Percentiles rank a stretch among this genome's conserved stretches.
Conservation (phyloP, 2,113 vertebrate genomes). For the Tragelaphus imberbis region DNA sequence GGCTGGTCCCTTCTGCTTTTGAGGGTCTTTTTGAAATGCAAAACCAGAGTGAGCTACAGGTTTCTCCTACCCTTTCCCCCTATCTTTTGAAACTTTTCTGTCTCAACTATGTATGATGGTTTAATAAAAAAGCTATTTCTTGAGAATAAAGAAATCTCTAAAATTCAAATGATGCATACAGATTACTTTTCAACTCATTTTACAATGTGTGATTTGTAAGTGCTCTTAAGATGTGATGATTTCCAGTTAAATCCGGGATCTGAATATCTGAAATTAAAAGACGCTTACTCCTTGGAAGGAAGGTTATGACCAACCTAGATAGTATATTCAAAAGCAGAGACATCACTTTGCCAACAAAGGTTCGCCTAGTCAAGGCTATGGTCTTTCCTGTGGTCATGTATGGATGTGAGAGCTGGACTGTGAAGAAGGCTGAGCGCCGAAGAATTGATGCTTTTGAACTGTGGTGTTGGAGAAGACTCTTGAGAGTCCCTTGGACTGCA, state of each 20-base stretch:
- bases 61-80: neutral
- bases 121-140: slow-evolving; percentile 18
- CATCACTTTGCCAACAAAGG: no score
- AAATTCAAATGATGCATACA: neutral
- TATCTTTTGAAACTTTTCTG: neutral
- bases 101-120: neutral
- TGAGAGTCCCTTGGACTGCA: no score
- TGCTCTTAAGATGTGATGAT: neutral
- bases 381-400: no score
- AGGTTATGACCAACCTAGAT: no score
- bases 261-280: no score
- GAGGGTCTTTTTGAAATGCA: neutral
- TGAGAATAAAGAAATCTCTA: neutral
- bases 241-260: neutral
- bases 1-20: neutral
- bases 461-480: no score
- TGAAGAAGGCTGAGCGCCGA: no score
- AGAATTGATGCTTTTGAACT: no score
- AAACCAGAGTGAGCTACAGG: neutral
- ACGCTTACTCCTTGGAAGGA: no score
- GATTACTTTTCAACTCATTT: neutral
- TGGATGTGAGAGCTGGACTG: no score
- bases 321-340: no score
- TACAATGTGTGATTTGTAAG: neutral
- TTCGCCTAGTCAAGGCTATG: no score